phyloP scores from a whole-genome alignment of 2,797 vertebrate species.

The Poeciliopsis infans region DNA sequence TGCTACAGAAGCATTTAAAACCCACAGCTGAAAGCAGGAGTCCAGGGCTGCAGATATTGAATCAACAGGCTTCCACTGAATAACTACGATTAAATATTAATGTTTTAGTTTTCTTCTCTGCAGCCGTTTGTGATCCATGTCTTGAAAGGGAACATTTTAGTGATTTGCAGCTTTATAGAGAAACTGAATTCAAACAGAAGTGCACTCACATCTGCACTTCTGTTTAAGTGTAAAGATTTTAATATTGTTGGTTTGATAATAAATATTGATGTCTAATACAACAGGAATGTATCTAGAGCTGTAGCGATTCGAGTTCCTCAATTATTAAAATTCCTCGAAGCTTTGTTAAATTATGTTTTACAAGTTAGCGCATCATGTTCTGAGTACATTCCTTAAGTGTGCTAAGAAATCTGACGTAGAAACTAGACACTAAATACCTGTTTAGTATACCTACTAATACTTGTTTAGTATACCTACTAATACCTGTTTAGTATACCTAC shows the following conservation, averaged over 20 bases:
- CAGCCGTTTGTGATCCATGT: background rate
- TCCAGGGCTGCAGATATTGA: background rate
- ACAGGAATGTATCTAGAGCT: background rate
- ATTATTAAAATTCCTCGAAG: too few relatives aligned
- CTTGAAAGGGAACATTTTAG: background rate
- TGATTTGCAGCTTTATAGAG: background rate
- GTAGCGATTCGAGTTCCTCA: too few relatives aligned
- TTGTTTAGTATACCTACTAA: too few relatives aligned
- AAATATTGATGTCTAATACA: background rate
- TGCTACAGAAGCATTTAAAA: background rate
- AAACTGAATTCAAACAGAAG: background rate
- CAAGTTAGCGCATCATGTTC: too few relatives aligned
- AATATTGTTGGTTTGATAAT: background rate
- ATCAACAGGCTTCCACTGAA: background rate
- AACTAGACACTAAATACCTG: too few relatives aligned
- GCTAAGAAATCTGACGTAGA: too few relatives aligned
- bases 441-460: too few relatives aligned
- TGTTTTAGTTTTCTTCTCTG: background rate
- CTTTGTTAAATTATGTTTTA: too few relatives aligned
- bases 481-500: too few relatives aligned
- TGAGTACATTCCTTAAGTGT: too few relatives aligned
- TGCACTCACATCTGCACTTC: background rate
- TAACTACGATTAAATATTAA: background rate
- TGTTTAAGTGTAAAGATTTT: background rate
- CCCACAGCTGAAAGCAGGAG: background rate